phyloP scores from a whole-genome alignment of 2,113 vertebrate species.

The Tringa solitaria region DNA sequence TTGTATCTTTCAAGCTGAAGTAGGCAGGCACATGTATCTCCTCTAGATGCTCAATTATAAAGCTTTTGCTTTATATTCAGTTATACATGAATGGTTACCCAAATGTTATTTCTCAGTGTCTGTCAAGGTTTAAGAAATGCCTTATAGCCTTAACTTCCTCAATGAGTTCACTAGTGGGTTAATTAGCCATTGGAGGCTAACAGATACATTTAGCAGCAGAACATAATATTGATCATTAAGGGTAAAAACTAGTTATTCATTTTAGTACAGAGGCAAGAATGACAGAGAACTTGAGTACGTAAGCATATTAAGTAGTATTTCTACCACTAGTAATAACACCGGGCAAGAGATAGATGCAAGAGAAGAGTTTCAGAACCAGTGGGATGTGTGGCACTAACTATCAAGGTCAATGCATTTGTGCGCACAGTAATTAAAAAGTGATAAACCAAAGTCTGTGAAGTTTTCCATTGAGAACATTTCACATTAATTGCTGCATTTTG shows the following conservation, averaged over 20 bases:
- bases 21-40: background rate
- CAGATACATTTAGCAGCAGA: background rate
- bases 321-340: background rate
- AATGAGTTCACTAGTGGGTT: background rate
- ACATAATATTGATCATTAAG: background rate
- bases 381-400: background rate
- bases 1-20: background rate
- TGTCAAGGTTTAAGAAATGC: background rate
- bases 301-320: background rate
- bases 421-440: background rate
- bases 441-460: background rate
- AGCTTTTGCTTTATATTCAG: background rate
- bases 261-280: background rate
- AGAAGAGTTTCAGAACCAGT: background rate
- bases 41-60: background rate
- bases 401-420: background rate
- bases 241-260: background rate
- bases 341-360: background rate
- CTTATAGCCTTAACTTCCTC: constrained; percentile 6
- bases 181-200: background rate
- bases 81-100: background rate
- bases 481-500: background rate
- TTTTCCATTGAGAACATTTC: background rate
- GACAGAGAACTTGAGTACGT: background rate
- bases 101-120: background rate